Conservation (phyloP, 2,888 invertebrate species). For the Erebia palarica region DNA sequence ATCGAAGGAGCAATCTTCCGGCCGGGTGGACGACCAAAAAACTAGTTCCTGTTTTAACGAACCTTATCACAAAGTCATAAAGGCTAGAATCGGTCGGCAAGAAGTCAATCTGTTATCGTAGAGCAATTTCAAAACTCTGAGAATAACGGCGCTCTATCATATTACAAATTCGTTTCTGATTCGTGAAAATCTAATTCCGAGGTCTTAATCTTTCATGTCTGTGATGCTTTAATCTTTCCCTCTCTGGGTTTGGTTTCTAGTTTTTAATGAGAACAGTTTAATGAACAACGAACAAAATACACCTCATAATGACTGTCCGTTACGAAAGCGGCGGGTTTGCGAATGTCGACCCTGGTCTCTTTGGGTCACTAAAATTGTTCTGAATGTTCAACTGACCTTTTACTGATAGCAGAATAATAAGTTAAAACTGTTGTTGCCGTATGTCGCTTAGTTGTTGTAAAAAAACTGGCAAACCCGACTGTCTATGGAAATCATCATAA, state of each 20-base stretch:
- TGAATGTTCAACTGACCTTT: background rate
- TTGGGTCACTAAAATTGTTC: background rate
- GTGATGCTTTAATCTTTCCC: slow-evolving; percentile 59
- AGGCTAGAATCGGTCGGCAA: slow-evolving; percentile 47
- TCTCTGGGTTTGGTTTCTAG: slow-evolving; percentile 33
- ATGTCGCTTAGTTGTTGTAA: no score
- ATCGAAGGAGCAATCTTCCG: slow-evolving; percentile 80
- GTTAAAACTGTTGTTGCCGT: no score
- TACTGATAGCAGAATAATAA: no score
- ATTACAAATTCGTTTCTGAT: slow-evolving; percentile 78
- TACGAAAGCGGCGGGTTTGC: background rate
- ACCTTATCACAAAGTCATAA: slow-evolving; percentile 48
- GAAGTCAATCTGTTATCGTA: slow-evolving; percentile 50
- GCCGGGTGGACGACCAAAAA: slow-evolving; percentile 63
- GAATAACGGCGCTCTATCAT: slow-evolving; percentile 73
- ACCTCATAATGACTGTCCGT: background rate
- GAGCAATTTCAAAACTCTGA: slow-evolving; percentile 68
- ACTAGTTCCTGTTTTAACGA: slow-evolving; percentile 44
- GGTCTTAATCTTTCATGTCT: slow-evolving; percentile 59
- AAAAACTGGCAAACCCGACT: no score
- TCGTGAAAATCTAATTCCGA: slow-evolving; percentile 74
- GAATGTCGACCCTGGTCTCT: background rate
- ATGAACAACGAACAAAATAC: slow-evolving; percentile 18
- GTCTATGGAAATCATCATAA: no score
- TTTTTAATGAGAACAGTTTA: slow-evolving; percentile 35